phyloP scores from a whole-genome alignment of 2,797 vertebrate species.

The Anas georgica region DNA sequence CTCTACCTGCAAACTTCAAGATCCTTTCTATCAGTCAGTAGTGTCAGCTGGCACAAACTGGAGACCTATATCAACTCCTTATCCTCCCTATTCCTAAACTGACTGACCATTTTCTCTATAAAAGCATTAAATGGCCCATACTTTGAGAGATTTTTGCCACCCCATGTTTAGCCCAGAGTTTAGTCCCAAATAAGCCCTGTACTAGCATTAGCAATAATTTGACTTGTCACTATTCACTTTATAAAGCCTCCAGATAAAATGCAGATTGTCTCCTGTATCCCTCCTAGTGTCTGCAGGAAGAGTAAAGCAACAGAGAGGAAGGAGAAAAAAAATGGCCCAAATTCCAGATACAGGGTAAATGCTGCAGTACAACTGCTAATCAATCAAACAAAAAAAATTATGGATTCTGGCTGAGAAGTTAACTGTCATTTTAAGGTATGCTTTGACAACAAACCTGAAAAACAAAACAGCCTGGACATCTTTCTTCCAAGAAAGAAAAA shows the following conservation, averaged over 20 bases:
- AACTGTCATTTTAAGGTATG: background rate
- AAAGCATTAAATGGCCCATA: background rate
- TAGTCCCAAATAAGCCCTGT: background rate
- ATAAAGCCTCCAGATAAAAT: background rate
- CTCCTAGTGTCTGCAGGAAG: background rate
- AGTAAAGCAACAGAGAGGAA: background rate
- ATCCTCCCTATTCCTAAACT: background rate
- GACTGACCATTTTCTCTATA: background rate
- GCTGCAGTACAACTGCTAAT: background rate
- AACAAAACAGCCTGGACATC: background rate
- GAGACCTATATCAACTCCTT: background rate
- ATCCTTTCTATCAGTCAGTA: background rate
- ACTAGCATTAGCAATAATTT: background rate
- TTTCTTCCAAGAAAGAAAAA: background rate
- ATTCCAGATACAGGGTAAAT: background rate
- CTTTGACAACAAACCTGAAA: background rate
- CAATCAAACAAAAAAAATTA: conserved; percentile 1
- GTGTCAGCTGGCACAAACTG: accelerated
- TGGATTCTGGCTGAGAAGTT: background rate
- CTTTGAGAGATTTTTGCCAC: background rate
- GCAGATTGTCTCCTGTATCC: background rate
- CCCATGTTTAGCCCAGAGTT: background rate
- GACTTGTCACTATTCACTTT: background rate
- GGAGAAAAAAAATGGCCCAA: background rate
- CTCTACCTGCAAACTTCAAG: background rate